Percentiles rank a stretch among this genome's conserved stretches.
These are phyloP conservation scores for Drosophila kikkawai DNA, from an alignment of 1,140 invertebrate species.

Conservation along the genomic window DNA sequence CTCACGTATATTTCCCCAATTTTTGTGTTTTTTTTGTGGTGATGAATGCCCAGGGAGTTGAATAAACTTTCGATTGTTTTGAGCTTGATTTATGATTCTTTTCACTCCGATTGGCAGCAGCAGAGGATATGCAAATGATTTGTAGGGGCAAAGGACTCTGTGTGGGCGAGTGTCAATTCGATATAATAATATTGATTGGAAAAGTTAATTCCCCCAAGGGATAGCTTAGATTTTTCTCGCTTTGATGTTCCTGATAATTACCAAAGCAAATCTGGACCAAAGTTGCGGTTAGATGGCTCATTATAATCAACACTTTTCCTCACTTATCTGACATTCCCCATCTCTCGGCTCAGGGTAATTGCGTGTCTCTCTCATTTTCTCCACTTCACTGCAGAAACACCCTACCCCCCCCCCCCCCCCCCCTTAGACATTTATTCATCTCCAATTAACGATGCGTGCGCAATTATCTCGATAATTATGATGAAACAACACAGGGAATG, in stretches of 20 bases:
- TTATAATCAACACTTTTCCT: conserved; percentile 53
- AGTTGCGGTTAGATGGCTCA: conserved; percentile 47
- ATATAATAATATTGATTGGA: conserved; percentile 34
- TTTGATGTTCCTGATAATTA: conserved; percentile 38
- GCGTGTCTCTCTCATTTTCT: conserved; percentile 25
- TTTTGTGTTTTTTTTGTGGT: background rate
- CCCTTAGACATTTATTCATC: conserved; percentile 16
- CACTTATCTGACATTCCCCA: conserved; percentile 38
- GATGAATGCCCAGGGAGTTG: conserved; percentile 32
- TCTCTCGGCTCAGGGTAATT: conserved; percentile 12
- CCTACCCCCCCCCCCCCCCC: background rate
- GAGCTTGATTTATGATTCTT: conserved; percentile 42
- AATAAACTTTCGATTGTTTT: conserved; percentile 48
- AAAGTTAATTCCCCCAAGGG: conserved; percentile 17
- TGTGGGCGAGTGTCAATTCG: background rate
- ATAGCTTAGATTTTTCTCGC: background rate
- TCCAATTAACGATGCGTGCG: conserved; percentile 63
- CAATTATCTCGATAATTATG: conserved; percentile 61
- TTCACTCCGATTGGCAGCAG: conserved; percentile 18
- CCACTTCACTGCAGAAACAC: background rate
- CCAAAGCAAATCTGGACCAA: conserved; percentile 37
- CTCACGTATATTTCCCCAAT: background rate
- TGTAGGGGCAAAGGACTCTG: background rate
- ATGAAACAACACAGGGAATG: conserved; percentile 30
- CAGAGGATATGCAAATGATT: conserved; percentile 34